These are phyloP conservation scores for Dysmachus trigonus DNA, from an alignment of 2,888 invertebrate species.

Conservation along the genomic window DNA sequence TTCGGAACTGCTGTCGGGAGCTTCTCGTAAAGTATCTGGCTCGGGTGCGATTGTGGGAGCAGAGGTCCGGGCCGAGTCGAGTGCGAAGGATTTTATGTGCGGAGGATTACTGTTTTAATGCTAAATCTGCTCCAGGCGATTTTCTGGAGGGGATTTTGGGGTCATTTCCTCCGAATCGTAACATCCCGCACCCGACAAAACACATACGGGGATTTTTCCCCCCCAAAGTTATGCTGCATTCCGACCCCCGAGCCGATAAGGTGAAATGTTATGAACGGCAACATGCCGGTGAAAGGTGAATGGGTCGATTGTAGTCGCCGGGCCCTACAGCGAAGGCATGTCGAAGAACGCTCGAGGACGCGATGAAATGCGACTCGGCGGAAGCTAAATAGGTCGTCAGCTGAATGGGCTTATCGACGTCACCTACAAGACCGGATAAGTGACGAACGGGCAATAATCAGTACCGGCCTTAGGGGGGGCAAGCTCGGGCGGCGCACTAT, in stretches of 20 bases:
- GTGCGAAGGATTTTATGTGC: neutral
- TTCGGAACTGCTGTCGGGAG: neutral
- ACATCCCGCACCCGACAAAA: neutral
- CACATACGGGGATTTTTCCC: neutral
- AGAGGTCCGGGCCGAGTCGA: neutral
- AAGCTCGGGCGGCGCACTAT: no score
- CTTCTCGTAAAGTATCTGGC: neutral
- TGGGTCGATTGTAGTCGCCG: neutral
- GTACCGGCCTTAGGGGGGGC: no score
- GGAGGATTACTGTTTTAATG: conserved; percentile 19
- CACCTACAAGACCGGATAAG: neutral
- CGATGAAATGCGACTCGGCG: neutral
- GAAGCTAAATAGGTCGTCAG: neutral
- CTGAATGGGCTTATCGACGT: neutral
- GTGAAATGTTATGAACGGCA: neutral
- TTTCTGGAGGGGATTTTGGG: neutral
- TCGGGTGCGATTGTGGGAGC: neutral
- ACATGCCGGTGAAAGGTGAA: neutral
- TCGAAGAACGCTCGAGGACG: neutral
- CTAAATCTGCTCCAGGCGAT: neutral
- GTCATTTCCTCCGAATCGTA: neutral
- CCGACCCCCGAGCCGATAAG: neutral
- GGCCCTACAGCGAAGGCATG: no score
- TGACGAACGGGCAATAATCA: neutral
- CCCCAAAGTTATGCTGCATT: neutral